phyloP scores from a whole-genome alignment of 2,888 invertebrate genomes.

The Eucera pruinosa region DNA sequence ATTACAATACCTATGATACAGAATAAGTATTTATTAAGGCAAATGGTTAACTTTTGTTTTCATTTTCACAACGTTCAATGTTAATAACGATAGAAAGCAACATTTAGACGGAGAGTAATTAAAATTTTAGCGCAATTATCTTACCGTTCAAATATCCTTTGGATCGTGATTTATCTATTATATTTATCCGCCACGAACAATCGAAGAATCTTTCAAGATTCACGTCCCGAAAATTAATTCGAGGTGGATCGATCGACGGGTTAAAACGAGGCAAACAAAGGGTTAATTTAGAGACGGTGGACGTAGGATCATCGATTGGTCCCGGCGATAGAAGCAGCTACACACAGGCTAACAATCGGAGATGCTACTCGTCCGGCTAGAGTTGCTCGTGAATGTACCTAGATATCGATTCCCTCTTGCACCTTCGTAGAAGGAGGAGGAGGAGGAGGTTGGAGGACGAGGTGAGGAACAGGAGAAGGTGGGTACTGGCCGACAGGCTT shows the following conservation, averaged over 20 bases:
- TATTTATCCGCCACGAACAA: no score
- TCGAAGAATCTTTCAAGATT: no score
- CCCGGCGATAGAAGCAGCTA: constrained; percentile 21
- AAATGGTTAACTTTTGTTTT: no score
- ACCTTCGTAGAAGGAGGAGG: constrained; percentile 65
- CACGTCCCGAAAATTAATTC: background rate
- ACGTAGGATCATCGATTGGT: constrained; percentile 31
- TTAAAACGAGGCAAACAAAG: background rate
- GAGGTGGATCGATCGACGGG: background rate
- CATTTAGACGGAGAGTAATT: no score
- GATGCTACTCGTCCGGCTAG: constrained; percentile 48
- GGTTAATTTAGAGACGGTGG: constrained; percentile 3
- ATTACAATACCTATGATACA: no score
- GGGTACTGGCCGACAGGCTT: constrained; percentile 80
- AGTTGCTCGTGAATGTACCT: constrained; percentile 55
- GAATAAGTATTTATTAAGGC: no score
- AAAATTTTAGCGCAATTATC: no score
- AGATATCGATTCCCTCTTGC: constrained; percentile 76
- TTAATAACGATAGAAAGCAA: no score
- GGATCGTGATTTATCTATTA: no score
- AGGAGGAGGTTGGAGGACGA: constrained; percentile 47
- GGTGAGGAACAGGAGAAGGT: constrained; percentile 66
- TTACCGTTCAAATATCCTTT: no score
- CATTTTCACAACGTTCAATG: no score
- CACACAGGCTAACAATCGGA: constrained; percentile 36